Evolutionary conservation across 2,888 invertebrate genomes (phyloP).

Genomic region (Trachelus stipa): DNA sequence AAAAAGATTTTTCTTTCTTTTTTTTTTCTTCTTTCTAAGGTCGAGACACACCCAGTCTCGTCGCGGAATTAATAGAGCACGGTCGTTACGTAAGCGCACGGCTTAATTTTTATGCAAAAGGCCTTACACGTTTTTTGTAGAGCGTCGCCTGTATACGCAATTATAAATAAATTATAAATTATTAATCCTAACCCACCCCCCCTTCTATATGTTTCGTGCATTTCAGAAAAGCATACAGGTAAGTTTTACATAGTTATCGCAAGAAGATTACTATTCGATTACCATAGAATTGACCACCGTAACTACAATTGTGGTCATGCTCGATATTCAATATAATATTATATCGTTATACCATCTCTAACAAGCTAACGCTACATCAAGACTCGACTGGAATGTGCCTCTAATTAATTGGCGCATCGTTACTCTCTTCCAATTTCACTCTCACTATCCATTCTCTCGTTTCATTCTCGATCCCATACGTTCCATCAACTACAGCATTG

Average conservation of each 20-base stretch:
- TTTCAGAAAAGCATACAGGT: constrained; percentile 87
- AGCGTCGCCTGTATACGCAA: constrained; percentile 48
- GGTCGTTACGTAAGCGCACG: constrained; percentile 28
- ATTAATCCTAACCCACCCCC: constrained; percentile 67
- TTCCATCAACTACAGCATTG: neutral
- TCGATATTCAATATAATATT: constrained; percentile 50
- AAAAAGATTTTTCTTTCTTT: neutral
- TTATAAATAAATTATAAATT: constrained; percentile 66
- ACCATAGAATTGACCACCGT: constrained; percentile 57
- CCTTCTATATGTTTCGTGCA: constrained; percentile 91
- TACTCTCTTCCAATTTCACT: constrained; percentile 15
- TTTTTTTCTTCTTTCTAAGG: neutral
- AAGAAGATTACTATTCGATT: constrained; percentile 44
- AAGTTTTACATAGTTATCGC: constrained; percentile 59
- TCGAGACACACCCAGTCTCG: constrained; percentile 32
- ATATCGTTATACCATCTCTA: constrained; percentile 55
- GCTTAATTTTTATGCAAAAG: constrained; percentile 63
- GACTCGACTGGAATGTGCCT: constrained; percentile 63
- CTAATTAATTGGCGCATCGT: constrained; percentile 2
- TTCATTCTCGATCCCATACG: neutral
- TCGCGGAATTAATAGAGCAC: constrained; percentile 14
- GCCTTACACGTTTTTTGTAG: constrained; percentile 50
- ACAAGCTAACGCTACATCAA: constrained; percentile 59
- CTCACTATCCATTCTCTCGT: constrained; percentile 18
- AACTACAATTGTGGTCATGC: constrained; percentile 57